Percentiles rank a stretch among this genome's conserved stretches.
Evolutionary conservation across 1,140 invertebrate genomes (phyloP).

Genomic region (Periplaneta americana): DNA sequence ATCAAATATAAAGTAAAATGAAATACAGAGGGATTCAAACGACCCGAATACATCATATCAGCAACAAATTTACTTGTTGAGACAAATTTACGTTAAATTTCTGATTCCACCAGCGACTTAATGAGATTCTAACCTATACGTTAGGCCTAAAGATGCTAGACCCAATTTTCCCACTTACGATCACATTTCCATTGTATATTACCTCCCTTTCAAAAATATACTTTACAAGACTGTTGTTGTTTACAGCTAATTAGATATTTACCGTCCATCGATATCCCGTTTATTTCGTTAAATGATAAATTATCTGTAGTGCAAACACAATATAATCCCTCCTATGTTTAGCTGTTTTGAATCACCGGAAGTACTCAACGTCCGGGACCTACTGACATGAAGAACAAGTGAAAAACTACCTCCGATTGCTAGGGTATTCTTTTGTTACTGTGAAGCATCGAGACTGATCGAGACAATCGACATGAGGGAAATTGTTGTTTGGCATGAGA

Average conservation of each 20-base stretch:
- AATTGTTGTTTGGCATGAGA: too few species aligned
- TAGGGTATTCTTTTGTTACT: background rate
- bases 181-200: background rate
- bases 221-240: background rate
- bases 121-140: conserved; percentile 7
- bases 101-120: background rate
- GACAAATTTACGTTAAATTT: background rate
- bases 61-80: background rate
- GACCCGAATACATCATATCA: background rate
- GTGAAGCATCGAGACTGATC: too few species aligned
- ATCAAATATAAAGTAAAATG: too few species aligned
- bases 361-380: conserved; percentile 14
- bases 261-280: conserved; percentile 22
- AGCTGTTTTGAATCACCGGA: conserved; percentile 27
- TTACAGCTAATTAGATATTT: conserved; percentile 11
- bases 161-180: background rate
- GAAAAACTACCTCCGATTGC: conserved; percentile 1
- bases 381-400: conserved; percentile 8
- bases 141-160: background rate
- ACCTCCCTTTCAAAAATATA: background rate
- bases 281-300: conserved; percentile 17
- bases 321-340: conserved; percentile 22
- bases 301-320: conserved; percentile 21
- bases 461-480: background rate
- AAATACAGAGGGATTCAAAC: too few species aligned